phyloP scores from a whole-genome alignment of 2,113 vertebrate species.

The Myiozetetes cayanensis region DNA sequence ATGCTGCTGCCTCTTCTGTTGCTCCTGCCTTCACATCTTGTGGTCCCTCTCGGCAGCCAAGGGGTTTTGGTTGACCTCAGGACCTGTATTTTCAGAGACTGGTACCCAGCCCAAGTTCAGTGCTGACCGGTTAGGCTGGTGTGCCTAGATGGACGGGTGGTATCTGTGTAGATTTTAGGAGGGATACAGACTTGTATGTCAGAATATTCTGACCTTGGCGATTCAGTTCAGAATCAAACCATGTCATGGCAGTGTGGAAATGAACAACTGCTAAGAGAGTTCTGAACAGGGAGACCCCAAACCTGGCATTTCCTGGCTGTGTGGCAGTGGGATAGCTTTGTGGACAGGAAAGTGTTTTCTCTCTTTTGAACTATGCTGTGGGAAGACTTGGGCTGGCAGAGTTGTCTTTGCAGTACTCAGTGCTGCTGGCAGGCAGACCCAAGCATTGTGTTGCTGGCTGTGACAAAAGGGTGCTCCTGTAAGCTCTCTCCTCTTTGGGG shows the following conservation, averaged over 20 bases:
- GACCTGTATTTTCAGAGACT: not conserved
- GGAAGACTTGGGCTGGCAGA: not conserved
- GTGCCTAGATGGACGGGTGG: not conserved
- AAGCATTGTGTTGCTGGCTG: not conserved
- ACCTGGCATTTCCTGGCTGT: not conserved
- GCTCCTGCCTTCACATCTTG: not conserved
- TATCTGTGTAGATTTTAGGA: not conserved
- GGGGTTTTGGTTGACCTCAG: not conserved
- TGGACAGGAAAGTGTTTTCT: slow-evolving; percentile 41
- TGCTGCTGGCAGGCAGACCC: not conserved
- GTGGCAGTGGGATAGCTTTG: slow-evolving; percentile 57
- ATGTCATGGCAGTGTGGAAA: not conserved
- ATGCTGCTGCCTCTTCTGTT: not conserved
- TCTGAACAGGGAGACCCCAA: not conserved
- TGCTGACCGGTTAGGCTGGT: not conserved
- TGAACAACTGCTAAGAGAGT: not conserved
- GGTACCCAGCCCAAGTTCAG: not conserved
- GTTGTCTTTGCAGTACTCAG: not conserved
- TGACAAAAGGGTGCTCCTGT: not conserved
- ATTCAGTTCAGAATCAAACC: not conserved
- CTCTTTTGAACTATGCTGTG: not conserved
- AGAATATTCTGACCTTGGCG: not conserved
- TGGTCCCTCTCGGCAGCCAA: not conserved
- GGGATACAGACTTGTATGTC: not conserved
- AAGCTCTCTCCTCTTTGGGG: not conserved